These are phyloP conservation scores for Deroplatys truncata DNA, from an alignment of 2,888 invertebrate genomes.

Conservation along the genomic window DNA sequence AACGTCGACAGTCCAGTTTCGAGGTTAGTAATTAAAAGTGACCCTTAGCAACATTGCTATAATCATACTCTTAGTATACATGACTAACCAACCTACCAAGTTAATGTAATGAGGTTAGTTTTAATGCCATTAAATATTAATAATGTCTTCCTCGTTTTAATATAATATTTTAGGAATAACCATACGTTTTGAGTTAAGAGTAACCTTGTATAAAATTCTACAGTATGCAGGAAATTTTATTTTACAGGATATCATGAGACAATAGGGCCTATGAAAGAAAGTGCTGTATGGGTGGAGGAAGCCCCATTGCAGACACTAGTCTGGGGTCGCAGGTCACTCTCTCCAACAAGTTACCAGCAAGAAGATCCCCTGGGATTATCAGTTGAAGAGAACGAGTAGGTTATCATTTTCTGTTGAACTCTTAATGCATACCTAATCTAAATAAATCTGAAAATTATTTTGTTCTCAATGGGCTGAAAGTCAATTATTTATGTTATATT, in stretches of 20 bases:
- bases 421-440: neutral
- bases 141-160: no score
- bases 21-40: slow-evolving; percentile 50
- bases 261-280: slow-evolving; percentile 92
- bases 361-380: slow-evolving; percentile 92
- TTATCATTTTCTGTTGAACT: neutral
- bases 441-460: neutral
- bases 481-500: neutral
- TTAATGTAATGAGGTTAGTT: no score
- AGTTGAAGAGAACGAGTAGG: slow-evolving; percentile 81
- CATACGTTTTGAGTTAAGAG: no score
- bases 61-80: no score
- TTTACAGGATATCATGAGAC: slow-evolving; percentile 75
- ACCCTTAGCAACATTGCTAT: no score
- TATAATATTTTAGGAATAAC: no score
- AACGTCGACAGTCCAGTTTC: slow-evolving; percentile 83
- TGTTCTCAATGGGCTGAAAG: neutral
- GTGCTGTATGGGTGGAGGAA: slow-evolving; percentile 98
- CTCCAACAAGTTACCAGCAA: slow-evolving; percentile 79
- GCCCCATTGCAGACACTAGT: slow-evolving; percentile 75
- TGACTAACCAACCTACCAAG: no score
- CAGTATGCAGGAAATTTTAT: slow-evolving; percentile 30
- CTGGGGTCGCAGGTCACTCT: slow-evolving; percentile 80
- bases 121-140: no score
- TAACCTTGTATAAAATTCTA: neutral